Base-by-base conservation (phyloP, 2,888 invertebrate species). In the Craniophora ligustri region DNA sequence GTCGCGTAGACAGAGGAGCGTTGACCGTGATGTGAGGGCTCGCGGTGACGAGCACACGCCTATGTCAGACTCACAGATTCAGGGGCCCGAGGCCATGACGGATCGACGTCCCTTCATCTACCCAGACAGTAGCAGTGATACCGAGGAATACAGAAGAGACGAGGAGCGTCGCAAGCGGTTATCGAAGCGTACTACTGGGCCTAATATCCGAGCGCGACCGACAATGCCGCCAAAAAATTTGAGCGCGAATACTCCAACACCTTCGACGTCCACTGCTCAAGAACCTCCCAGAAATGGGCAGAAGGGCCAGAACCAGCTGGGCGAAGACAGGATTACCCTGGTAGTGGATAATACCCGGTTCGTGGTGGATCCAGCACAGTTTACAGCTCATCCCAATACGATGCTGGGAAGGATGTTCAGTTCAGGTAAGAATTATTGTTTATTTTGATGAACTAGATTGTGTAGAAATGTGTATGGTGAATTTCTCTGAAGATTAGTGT, bases 351-450 rank as follows among this genome's bases (percentile, higher is more conserved):
- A 98, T 78, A 99, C 99, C 0, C 94, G 98, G 66, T 92, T 92
- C 57, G 96, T 99, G 36, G 96, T 99, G 15, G 99, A 99, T 87
- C 98, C 98, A 5, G 96, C 97, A 1, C 94, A 99, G 61, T 98
- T 99, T 81, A 97, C 97, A 7, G 97, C 98, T 2, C 98, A 99
- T 89, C 99, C 99, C 0, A 99, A 99, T 84, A 99, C 99, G 0
- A 99, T 99, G 99, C 93, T 99, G 23, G 99, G 99, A n/a, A 96
- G 98, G 75, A 99, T 99, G 99, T 99, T 99, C 80, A 98, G 98
- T 83, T 97, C 98, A 8, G 98, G 98, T 58, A 53, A 80, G 81
- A 74, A n/a, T 35, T 49, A 53, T 41, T 39, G 10, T 14, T 13
- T 13, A 36, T 42, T 0, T 18, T 13, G n/a, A n/a, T n/a, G n/a